A percentile compares a stretch with the other conserved stretches of the same genome.
phyloP scores from a whole-genome alignment of 2,113 vertebrate species.

The Passer montanus region DNA sequence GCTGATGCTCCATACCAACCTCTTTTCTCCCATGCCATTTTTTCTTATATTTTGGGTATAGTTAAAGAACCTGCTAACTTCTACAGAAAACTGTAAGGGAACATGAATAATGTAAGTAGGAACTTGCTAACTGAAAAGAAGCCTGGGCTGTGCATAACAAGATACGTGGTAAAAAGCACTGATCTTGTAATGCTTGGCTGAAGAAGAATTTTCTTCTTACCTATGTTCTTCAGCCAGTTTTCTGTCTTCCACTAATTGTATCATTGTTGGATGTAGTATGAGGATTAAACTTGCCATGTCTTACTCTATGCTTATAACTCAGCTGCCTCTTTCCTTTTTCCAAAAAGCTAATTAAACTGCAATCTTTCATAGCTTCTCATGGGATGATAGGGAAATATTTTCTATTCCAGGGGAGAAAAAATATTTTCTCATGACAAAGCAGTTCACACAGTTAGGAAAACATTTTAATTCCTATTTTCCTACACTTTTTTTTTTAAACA shows the following conservation, averaged over 20 bases:
- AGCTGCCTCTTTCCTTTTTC: not conserved
- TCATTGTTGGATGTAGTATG: not conserved
- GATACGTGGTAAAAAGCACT: not conserved
- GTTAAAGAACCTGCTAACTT: not conserved
- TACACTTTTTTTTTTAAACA: not conserved
- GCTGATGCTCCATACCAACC: not conserved
- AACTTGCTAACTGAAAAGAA: not conserved
- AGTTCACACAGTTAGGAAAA: not conserved
- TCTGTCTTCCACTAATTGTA: conserved; percentile 8
- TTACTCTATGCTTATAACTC: not conserved
- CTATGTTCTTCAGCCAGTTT: not conserved
- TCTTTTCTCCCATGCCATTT: not conserved
- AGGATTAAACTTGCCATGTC: not conserved
- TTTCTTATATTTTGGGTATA: not conserved
- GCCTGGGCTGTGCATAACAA: not conserved
- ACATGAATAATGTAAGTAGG: not conserved
- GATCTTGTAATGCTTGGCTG: not conserved
- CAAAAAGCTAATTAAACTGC: not conserved
- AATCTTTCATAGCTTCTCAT: not conserved
- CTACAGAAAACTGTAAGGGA: not conserved
- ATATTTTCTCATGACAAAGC: not conserved
- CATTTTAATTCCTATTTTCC: not conserved
- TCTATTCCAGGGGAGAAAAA: not conserved
- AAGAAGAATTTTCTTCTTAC: not conserved
- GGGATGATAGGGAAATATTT: not conserved